Evolutionary conservation across 2,888 invertebrate species (phyloP), one percentile per base, ranked within the genome.

Genomic region (Drosophila heteroneura): DNA sequence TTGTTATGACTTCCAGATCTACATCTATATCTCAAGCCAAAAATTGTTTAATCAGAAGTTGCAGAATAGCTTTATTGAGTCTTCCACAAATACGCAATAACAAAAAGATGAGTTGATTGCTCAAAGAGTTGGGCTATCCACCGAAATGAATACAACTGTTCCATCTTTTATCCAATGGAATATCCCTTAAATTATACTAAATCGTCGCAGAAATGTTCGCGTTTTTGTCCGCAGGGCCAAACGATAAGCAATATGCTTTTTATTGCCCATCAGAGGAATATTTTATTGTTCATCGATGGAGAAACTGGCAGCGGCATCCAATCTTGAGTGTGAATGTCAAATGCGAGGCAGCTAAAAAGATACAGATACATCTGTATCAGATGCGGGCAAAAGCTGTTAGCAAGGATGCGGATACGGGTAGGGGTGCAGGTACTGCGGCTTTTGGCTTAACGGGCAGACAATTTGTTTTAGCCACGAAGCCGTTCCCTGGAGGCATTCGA

Each of bases 211-310:
- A 58, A 68, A 61, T 12, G 47, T 28, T 71, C 44, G 70, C 70
- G 63, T 80, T 80, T 68, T 56, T 64, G 71, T 64, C 63, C 57
- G 65, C 66, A 28, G 28, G 53, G 64, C 53, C 28, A 75, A 47
- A 66, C 74, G 70, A 61, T 79, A 74, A 72, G 79, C 81, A 71
- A 78, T 84, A 80, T 67, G 76, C 78, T 58, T 83, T 89, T 90
- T 91, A 91, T 92, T 78, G 81, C 81, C 88, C 87, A 90, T 87
- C 81, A 52, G 85, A 84, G 92, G 79, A 82, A 87, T 91, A 92
- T 91, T 91, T 89, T 90, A 91, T 84, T 89, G 82, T 81, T 74
- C 61, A 62, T 75, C 78, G 77, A 79, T 70, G 74, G 62, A 61
- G 71, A 66, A 69, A 72, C 67, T 65, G 71, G 67, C 65, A 68